A percentile compares a stretch with the other conserved stretches of the same genome.
Evolutionary conservation across 1,140 invertebrate genomes (phyloP).

Genomic region (Hycleus cichorii): DNA sequence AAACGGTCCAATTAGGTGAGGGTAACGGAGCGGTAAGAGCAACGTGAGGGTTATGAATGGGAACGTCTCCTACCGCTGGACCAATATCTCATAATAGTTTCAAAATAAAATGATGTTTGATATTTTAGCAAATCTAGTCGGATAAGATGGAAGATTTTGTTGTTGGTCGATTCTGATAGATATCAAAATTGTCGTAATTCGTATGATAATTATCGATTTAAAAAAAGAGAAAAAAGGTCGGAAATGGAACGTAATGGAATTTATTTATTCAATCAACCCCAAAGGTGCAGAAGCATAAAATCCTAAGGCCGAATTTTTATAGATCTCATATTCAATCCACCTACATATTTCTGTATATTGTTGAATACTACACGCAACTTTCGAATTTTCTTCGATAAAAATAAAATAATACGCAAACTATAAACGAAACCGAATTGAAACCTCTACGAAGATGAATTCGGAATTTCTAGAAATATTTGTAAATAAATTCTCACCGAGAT

Average conservation of each 20-base stretch:
- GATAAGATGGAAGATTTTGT: no score
- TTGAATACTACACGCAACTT: slow-evolving; percentile 16
- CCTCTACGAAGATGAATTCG: not conserved
- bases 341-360: slow-evolving; percentile 14
- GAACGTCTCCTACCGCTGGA: slow-evolving; percentile 9
- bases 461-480: not conserved
- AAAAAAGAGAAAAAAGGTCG: not conserved
- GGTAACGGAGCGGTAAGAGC: slow-evolving; percentile 25
- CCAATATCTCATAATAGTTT: slow-evolving; percentile 27
- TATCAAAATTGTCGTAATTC: not conserved
- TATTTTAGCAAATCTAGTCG: slow-evolving; percentile 10
- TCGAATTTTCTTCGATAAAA: slow-evolving; percentile 27
- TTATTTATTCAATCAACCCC: slow-evolving; percentile 12
- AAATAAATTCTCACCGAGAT: slow-evolving; percentile 17
- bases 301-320: slow-evolving; percentile 23
- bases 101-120: slow-evolving; percentile 15
- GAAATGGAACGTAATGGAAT: not conserved
- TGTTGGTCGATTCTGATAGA: no score
- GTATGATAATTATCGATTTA: not conserved
- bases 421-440: not conserved
- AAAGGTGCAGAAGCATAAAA: slow-evolving; percentile 10
- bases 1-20: slow-evolving; percentile 27
- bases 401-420: slow-evolving; percentile 1
- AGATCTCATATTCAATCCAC: slow-evolving; percentile 21
- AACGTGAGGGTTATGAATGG: slow-evolving; percentile 24